Conservation (phyloP, 2,888 invertebrate genomes). For the Oligia latruncula region DNA sequence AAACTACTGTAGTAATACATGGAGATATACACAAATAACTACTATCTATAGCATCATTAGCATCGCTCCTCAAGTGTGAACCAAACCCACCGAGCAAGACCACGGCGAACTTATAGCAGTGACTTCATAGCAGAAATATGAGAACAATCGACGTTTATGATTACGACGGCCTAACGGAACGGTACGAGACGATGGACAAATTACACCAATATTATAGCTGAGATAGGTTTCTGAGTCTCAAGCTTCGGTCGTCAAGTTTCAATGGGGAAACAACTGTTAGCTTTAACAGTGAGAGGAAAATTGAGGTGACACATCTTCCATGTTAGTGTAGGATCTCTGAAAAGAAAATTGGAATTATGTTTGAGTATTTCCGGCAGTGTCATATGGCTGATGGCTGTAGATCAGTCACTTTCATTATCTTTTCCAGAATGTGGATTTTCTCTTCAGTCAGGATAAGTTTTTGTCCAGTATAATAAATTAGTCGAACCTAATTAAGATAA, state of each 20-base stretch:
- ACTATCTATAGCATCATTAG: constrained; percentile 17
- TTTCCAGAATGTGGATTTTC: neutral
- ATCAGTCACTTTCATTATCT: neutral
- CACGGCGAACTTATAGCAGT: constrained; percentile 22
- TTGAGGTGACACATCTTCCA: neutral
- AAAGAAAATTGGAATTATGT: neutral
- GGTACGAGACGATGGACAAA: constrained; percentile 46
- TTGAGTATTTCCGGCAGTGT: neutral
- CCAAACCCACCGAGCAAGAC: neutral
- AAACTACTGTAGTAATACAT: neutral
- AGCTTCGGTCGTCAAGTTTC: constrained; percentile 27
- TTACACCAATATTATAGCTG: constrained; percentile 23
- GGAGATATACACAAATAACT: neutral
- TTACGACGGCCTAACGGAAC: constrained; percentile 40
- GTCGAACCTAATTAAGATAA: neutral
- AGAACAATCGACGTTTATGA: constrained; percentile 62
- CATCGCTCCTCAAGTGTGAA: constrained; percentile 7
- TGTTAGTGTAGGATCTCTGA: neutral
- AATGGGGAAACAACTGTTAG: constrained; percentile 11
- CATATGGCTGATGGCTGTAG: neutral
- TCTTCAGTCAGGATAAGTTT: neutral
- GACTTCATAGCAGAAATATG: constrained; percentile 63
- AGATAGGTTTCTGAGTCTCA: neutral
- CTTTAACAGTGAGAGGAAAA: constrained; percentile 9
- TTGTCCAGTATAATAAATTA: neutral